Conservation (phyloP, 2,113 vertebrate species). For the Erinaceus europaeus region DNA sequence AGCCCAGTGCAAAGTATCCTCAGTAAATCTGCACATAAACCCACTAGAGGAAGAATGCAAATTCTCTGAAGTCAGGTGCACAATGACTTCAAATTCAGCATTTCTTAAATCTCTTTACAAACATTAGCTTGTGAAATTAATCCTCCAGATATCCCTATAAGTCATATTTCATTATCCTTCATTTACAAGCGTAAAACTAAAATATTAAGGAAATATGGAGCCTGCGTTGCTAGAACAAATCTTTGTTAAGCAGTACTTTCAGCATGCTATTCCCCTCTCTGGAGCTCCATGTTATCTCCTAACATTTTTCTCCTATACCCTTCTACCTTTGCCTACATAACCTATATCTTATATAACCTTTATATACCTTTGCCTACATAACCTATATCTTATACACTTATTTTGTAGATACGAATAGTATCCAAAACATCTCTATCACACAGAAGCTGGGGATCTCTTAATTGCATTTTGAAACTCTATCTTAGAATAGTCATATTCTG, state of each 20-base stretch:
- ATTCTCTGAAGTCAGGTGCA: constrained; percentile 20
- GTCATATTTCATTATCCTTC: constrained; percentile 54
- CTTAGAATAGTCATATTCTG: neutral
- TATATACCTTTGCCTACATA: neutral
- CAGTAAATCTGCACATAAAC: constrained; percentile 10
- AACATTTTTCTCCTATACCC: constrained; percentile 9
- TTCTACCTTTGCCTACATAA: neutral
- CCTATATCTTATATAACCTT: constrained; percentile 8
- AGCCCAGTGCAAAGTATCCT: neutral
- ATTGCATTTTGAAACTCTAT: neutral
- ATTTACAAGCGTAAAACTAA: constrained; percentile 46
- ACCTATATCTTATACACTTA: neutral
- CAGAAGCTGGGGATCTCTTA: neutral
- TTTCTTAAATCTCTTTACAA: constrained; percentile 64
- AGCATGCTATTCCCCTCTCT: neutral
- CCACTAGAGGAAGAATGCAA: constrained; percentile 26
- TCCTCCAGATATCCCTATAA: constrained; percentile 50
- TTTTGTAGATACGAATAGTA: neutral
- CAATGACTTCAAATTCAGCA: neutral
- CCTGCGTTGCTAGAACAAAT: neutral
- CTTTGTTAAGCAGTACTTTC: constrained; percentile 6
- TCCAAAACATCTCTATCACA: no score
- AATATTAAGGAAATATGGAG: neutral
- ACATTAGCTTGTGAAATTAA: constrained; percentile 52
- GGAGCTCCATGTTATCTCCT: neutral